These are phyloP conservation scores for Paracentrotus lividus DNA, from an alignment of 53 echinoderm and acorn worm genomes.

Conservation along the genomic window DNA sequence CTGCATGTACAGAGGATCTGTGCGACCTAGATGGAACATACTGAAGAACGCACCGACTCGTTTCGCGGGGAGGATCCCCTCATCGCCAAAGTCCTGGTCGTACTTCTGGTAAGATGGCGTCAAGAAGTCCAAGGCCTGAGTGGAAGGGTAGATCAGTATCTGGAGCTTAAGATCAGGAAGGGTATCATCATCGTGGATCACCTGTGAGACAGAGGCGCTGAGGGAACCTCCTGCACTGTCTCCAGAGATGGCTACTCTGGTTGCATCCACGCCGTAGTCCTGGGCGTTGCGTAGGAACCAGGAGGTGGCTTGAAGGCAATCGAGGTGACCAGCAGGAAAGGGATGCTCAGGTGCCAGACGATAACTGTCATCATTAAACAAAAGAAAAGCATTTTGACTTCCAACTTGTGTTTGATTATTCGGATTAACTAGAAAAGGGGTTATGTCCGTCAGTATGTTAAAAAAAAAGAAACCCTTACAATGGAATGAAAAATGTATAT, in stretches of 20 bases:
- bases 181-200: slow-evolving; percentile 45
- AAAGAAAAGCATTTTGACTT: neutral
- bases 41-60: slow-evolving; percentile 59
- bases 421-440: too few relatives aligned
- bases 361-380: slow-evolving; percentile 65
- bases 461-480: too few relatives aligned
- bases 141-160: slow-evolving; percentile 64
- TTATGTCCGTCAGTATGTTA: too few relatives aligned
- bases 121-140: slow-evolving; percentile 58
- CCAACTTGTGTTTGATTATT: too few relatives aligned
- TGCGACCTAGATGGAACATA: slow-evolving; percentile 65
- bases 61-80: slow-evolving; percentile 49
- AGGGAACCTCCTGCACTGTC: slow-evolving; percentile 91
- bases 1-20: slow-evolving; percentile 23
- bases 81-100: slow-evolving; percentile 59
- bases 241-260: slow-evolving; percentile 78
- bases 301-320: slow-evolving; percentile 69
- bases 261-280: slow-evolving; percentile 71
- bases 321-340: slow-evolving; percentile 78
- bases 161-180: slow-evolving; percentile 69
- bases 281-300: slow-evolving; percentile 74
- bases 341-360: slow-evolving; percentile 72
- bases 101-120: slow-evolving; percentile 66
- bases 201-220: slow-evolving; percentile 78
- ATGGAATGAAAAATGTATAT: too few relatives aligned